Evolutionary conservation across 2,888 invertebrate genomes (phyloP).

Genomic region (Standfussiana lucernea): DNA sequence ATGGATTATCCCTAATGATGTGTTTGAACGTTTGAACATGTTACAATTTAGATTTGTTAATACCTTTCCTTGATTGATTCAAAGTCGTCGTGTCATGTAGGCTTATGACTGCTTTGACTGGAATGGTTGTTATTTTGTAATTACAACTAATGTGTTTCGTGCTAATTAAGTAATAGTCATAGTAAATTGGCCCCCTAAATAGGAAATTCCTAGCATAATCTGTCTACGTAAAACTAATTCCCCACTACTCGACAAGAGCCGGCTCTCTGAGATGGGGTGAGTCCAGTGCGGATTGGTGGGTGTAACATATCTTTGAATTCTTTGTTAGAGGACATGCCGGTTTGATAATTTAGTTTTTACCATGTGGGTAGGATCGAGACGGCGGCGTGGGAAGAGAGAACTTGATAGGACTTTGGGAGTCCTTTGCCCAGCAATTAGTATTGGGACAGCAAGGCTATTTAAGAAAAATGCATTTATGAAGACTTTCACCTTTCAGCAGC

Average conservation of each 20-base stretch:
- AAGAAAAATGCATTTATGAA: neutral
- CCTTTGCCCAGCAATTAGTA: neutral
- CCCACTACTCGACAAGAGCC: neutral
- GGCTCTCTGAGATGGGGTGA: neutral
- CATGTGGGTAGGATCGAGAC: neutral
- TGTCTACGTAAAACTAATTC: neutral
- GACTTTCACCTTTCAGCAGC: neutral
- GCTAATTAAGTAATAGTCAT: constrained; percentile 10
- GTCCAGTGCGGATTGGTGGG: neutral
- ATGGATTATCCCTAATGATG: constrained; percentile 34
- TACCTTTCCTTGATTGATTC: constrained; percentile 32
- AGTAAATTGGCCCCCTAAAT: neutral
- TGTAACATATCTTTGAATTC: neutral
- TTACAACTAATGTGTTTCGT: neutral
- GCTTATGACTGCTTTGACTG: constrained; percentile 10
- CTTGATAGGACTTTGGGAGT: neutral
- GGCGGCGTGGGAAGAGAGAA: neutral
- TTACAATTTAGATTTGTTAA: constrained; percentile 12
- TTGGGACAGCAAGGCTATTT: neutral
- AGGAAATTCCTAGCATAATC: neutral
- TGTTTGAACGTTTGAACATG: neutral
- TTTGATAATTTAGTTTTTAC: neutral
- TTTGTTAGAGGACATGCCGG: neutral
- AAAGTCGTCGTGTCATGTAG: neutral
- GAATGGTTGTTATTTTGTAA: constrained; percentile 2